A percentile compares a stretch with the other conserved stretches of the same genome.
phyloP scores from a whole-genome alignment of 2,888 invertebrate genomes.

The Macroteleia sp. region DNA sequence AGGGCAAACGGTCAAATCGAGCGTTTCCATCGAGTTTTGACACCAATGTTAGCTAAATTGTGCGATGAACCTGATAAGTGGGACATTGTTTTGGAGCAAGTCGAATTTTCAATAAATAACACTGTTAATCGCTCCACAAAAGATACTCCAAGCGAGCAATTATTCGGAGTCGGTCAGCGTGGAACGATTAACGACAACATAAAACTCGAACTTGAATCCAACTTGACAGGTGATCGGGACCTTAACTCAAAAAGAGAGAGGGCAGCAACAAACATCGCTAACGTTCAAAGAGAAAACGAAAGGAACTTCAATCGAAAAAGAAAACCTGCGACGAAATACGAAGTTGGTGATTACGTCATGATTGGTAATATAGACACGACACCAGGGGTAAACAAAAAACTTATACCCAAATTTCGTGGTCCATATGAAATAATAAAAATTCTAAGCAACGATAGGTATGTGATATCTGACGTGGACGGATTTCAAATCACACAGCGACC shows the following conservation, averaged over 20 bases:
- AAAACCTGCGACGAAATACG: not conserved
- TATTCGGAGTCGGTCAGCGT: constrained; percentile 1
- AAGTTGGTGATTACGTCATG: no score
- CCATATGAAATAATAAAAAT: constrained; percentile 58
- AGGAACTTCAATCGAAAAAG: not conserved
- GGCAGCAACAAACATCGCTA: no score
- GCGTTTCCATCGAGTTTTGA: constrained; percentile 32
- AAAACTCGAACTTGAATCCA: no score
- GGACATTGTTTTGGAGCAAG: not conserved
- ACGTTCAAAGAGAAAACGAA: no score
- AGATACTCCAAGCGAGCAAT: not conserved
- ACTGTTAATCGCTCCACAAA: constrained; percentile 2
- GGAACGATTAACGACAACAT: not conserved
- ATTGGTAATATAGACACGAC: no score
- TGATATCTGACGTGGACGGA: constrained; percentile 53
- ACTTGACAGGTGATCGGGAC: no score
- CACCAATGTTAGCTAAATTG: constrained; percentile 67
- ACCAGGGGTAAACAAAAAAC: constrained; percentile 8
- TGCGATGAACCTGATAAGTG: not conserved
- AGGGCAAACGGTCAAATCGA: constrained; percentile 73
- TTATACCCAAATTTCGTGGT: constrained; percentile 61
- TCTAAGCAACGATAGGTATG: constrained; percentile 61
- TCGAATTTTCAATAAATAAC: constrained; percentile 1
- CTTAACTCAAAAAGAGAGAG: no score
- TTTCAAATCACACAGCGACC: constrained; percentile 54